These are phyloP conservation scores for Grus americana DNA, from an alignment of 2,113 vertebrate species.

Conservation along the genomic window DNA sequence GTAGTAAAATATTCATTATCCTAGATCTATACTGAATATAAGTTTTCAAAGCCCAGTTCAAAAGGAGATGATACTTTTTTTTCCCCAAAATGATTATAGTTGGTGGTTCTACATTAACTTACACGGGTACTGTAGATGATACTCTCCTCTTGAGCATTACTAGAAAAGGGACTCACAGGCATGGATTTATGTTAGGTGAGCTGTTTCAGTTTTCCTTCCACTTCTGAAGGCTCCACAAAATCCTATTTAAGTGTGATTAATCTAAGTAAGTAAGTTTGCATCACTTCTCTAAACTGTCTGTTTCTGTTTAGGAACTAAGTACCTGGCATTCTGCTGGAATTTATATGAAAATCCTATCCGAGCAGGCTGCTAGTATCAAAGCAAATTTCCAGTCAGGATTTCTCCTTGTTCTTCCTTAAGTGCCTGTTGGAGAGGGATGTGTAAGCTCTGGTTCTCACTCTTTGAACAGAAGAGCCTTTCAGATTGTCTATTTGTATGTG, in stretches of 20 bases:
- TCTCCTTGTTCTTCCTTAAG: not conserved
- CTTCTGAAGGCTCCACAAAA: not conserved
- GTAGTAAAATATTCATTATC: not conserved
- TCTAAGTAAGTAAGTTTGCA: not conserved
- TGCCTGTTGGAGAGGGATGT: not conserved
- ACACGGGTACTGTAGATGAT: not conserved
- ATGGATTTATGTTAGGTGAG: not conserved
- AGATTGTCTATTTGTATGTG: not conserved
- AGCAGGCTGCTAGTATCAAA: not conserved
- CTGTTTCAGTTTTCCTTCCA: not conserved
- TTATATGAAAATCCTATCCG: not conserved
- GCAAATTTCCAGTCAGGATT: not conserved
- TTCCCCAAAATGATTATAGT: accelerated
- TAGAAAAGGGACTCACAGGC: not conserved
- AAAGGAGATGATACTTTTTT: not conserved
- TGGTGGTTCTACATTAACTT: not conserved
- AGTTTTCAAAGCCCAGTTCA: not conserved
- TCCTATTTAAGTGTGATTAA: not conserved
- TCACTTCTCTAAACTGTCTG: not conserved
- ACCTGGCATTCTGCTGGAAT: not conserved
- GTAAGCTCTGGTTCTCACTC: not conserved
- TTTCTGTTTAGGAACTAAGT: not conserved
- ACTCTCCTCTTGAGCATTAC: not conserved
- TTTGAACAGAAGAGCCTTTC: not conserved
- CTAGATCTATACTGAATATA: not conserved